These are phyloP conservation scores for Echinops telfairi DNA, from an alignment of 2,113 vertebrate species.

Conservation along the genomic window DNA sequence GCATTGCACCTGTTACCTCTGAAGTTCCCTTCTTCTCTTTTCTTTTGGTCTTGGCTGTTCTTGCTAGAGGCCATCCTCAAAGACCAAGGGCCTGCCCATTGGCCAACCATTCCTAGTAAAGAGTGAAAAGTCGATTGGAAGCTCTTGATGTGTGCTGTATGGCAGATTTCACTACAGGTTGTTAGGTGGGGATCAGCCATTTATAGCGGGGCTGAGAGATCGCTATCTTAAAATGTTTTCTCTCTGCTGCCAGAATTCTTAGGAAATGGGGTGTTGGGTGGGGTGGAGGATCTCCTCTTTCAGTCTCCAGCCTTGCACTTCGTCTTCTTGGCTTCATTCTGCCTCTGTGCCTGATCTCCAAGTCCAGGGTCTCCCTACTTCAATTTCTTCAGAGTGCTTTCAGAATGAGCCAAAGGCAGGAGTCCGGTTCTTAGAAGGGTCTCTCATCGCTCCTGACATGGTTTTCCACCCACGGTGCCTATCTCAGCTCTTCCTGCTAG, in stretches of 20 bases:
- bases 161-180: background rate
- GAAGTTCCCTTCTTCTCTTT: background rate
- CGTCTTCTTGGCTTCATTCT: background rate
- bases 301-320: background rate
- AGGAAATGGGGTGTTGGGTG: background rate
- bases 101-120: background rate
- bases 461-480: background rate
- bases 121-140: background rate
- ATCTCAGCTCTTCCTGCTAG: background rate
- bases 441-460: background rate
- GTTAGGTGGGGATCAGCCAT: background rate
- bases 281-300: background rate
- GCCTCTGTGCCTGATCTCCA: background rate
- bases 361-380: background rate
- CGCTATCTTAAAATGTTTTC: background rate
- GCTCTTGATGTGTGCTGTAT: background rate
- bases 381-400: background rate
- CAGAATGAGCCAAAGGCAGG: background rate
- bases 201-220: background rate
- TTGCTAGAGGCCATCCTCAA: background rate
- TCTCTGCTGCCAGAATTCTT: conserved; percentile 45
- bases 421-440: background rate
- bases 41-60: background rate
- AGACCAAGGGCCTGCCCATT: background rate
- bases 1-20: background rate